These are phyloP conservation scores for Drosophila suboccidentalis DNA, from an alignment of 2,888 invertebrate species.

Conservation along the genomic window DNA sequence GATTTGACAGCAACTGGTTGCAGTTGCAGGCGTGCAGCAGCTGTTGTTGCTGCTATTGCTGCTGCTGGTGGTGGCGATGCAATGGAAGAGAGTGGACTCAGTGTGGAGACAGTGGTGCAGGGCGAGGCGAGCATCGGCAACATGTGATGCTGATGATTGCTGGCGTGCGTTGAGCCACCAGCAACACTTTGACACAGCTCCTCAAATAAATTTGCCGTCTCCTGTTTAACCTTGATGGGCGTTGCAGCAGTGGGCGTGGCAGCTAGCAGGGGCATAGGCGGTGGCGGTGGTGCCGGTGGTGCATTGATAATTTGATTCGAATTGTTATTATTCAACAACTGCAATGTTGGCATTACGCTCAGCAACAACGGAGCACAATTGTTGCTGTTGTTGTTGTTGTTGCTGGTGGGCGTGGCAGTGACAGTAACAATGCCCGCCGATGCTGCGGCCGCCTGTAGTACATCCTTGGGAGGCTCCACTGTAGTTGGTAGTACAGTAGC, in stretches of 20 bases:
- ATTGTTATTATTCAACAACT: slow-evolving; percentile 52
- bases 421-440: slow-evolving; percentile 90
- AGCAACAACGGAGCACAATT: slow-evolving; percentile 86
- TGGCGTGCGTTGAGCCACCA: slow-evolving; percentile 81
- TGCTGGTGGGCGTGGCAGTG: slow-evolving; percentile 86
- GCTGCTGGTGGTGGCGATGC: slow-evolving; percentile 87
- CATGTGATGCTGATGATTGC: slow-evolving; percentile 71
- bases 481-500: slow-evolving; percentile 1
- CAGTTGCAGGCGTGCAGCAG: slow-evolving; percentile 85
- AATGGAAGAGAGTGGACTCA: slow-evolving; percentile 89
- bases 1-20: slow-evolving; percentile 86
- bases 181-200: slow-evolving; percentile 88
- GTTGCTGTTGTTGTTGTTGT: slow-evolving; percentile 25
- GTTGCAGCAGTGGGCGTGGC: slow-evolving; percentile 47
- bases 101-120: slow-evolving; percentile 87
- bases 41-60: slow-evolving; percentile 82
- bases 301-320: slow-evolving; percentile 20
- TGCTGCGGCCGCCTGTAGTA: slow-evolving; percentile 89
- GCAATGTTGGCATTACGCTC: slow-evolving; percentile 86
- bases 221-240: slow-evolving; percentile 83
- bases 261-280: slow-evolving; percentile 52
- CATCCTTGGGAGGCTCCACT: slow-evolving; percentile 70
- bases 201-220: slow-evolving; percentile 86
- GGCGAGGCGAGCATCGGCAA: slow-evolving; percentile 87
- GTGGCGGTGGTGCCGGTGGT: slow-evolving; percentile 51